Conservation (phyloP, 2,113 vertebrate genomes). For the Pseudorhombus dupliciocellatus region DNA sequence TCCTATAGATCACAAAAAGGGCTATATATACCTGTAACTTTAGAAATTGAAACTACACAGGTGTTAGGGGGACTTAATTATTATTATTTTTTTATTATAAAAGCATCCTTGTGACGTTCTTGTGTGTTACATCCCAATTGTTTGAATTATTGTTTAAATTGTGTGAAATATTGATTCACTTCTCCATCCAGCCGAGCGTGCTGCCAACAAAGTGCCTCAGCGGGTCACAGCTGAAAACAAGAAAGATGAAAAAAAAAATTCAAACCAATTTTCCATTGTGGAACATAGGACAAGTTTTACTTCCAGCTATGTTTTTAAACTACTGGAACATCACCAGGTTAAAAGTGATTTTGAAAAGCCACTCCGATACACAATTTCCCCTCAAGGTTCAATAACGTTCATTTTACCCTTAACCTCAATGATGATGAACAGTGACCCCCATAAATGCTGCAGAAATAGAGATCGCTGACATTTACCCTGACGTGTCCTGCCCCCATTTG, state of each 20-base stretch:
- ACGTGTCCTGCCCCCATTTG: slow-evolving; percentile 15
- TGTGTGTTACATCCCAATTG: too few species aligned
- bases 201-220: not conserved
- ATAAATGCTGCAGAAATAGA: slow-evolving; percentile 39
- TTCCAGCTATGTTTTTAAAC: not conserved
- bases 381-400: slow-evolving; percentile 28
- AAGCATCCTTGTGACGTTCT: too few species aligned
- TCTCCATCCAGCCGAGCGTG: not conserved
- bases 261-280: not conserved
- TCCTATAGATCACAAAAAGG: too few species aligned
- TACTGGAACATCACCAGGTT: slow-evolving; percentile 2
- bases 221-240: not conserved
- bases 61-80: too few species aligned
- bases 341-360: slow-evolving; percentile 30
- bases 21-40: too few species aligned
- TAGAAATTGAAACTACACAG: too few species aligned
- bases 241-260: slow-evolving; percentile 7
- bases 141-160: too few species aligned
- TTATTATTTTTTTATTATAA: too few species aligned
- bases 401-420: slow-evolving; percentile 42
- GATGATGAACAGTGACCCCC: slow-evolving; percentile 15
- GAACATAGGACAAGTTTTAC: not conserved
- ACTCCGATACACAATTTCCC: slow-evolving; percentile 12
- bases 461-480: slow-evolving; percentile 47
- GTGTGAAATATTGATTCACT: not conserved